Conservation (phyloP, 1,140 invertebrate species). For the Drosophila equinoxialis region DNA sequence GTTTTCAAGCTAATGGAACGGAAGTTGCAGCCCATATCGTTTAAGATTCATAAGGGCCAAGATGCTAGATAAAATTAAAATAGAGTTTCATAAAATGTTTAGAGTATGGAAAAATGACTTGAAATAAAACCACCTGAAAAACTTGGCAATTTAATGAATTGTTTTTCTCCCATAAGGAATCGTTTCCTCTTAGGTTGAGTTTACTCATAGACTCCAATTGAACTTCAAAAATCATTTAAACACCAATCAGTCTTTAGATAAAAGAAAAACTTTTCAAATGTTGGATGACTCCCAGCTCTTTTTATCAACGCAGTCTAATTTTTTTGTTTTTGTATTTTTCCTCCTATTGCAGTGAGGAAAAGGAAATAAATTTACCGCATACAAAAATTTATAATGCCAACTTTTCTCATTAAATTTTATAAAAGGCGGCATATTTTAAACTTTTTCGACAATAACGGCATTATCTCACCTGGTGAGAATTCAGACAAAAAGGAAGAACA, state of each 20-base stretch:
- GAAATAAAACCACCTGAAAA: too few relatives aligned
- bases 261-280: constrained; percentile 47
- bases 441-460: constrained; percentile 78
- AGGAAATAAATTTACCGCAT: constrained; percentile 79
- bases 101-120: too few relatives aligned
- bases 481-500: constrained; percentile 7
- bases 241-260: constrained; percentile 48
- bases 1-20: constrained; percentile 45
- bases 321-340: not conserved
- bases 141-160: too few relatives aligned
- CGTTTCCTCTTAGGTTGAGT: too few relatives aligned
- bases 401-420: constrained; percentile 82
- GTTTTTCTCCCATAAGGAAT: too few relatives aligned
- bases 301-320: not conserved
- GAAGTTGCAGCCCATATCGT: constrained; percentile 57
- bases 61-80: constrained; percentile 10
- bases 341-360: constrained; percentile 27
- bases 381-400: constrained; percentile 80
- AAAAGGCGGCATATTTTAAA: constrained; percentile 81
- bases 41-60: constrained; percentile 54
- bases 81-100: not conserved
- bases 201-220: not conserved
- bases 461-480: constrained; percentile 66
- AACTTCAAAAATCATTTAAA: constrained; percentile 48
- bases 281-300: constrained; percentile 26